Evolutionary conservation across 2,113 vertebrate species (phyloP).

Genomic region (Pygoscelis adeliae): DNA sequence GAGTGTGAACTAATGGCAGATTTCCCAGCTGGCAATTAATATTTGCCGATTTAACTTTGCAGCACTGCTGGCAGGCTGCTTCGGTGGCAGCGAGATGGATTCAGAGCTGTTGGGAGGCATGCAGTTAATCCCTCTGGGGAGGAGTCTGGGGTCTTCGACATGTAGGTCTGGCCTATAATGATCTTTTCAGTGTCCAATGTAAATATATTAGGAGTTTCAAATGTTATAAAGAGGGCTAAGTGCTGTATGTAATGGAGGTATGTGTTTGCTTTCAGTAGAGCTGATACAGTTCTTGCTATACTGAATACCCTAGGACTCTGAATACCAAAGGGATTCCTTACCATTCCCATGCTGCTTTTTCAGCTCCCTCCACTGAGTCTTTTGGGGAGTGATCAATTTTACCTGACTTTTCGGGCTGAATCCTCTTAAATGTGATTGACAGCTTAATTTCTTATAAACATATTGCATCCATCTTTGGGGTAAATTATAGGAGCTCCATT

Average conservation of each 20-base stretch:
- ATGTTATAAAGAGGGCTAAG: background rate
- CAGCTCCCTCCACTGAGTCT: background rate
- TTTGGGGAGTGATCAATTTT: background rate
- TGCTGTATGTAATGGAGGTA: background rate
- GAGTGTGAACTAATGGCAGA: background rate
- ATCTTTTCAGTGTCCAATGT: background rate
- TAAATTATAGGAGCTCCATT: background rate
- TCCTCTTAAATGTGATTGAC: background rate
- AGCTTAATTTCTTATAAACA: background rate
- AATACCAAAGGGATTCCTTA: background rate
- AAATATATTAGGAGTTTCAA: background rate
- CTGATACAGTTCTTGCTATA: background rate
- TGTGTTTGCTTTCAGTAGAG: background rate
- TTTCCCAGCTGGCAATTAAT: conserved; percentile 49
- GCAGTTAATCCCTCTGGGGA: background rate
- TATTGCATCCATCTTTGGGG: background rate
- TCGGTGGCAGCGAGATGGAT: background rate
- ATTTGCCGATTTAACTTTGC: background rate
- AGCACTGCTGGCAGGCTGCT: background rate
- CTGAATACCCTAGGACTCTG: background rate
- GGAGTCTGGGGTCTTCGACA: background rate
- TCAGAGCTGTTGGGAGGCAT: background rate
- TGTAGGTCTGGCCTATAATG: background rate
- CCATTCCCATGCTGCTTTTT: background rate
- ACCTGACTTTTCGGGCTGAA: background rate